phyloP scores from a whole-genome alignment of 1,140 invertebrate genomes.

The Sycophaga agraensis region DNA sequence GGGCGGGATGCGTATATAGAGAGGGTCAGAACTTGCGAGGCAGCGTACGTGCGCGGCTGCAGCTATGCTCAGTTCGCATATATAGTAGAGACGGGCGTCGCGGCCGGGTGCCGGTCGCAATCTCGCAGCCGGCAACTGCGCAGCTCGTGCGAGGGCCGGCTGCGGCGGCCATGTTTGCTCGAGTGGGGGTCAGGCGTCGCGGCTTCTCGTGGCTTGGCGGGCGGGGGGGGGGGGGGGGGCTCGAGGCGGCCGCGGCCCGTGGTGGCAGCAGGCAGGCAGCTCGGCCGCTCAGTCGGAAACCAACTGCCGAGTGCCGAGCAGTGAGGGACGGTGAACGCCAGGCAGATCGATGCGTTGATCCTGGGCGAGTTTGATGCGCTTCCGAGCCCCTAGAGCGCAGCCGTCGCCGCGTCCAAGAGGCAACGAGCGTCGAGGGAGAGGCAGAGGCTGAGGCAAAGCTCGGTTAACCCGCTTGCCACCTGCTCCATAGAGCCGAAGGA shows the following conservation, averaged over 20 bases:
- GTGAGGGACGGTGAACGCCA: conserved; percentile 54
- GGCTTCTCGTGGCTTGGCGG: neutral
- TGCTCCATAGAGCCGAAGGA: neutral
- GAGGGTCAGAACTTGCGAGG: neutral
- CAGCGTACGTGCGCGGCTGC: neutral
- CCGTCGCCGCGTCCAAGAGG: conserved; percentile 46
- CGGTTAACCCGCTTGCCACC: too few species aligned
- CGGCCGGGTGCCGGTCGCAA: too few species aligned
- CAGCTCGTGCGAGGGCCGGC: neutral
- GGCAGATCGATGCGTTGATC: conserved; percentile 54
- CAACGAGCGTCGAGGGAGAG: conserved; percentile 29
- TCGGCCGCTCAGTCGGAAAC: conserved; percentile 51
- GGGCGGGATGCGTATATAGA: too few species aligned
- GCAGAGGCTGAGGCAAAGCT: conserved; percentile 36
- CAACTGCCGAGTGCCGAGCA: conserved; percentile 58
- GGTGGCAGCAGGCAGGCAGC: neutral
- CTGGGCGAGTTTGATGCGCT: conserved; percentile 53
- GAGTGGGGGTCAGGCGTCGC: too few species aligned
- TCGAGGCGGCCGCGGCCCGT: neutral
- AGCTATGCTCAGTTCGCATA: too few species aligned
- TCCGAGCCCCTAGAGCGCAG: conserved; percentile 48
- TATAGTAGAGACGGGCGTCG: too few species aligned
- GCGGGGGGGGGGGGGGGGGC: neutral
- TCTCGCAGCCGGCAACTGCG: conserved; percentile 16
- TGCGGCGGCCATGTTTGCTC: too few species aligned